A percentile compares a stretch with the other conserved stretches of the same genome.
Evolutionary conservation across 1,140 invertebrate genomes (phyloP).

Genomic region (Aphelinus atriplicis): DNA sequence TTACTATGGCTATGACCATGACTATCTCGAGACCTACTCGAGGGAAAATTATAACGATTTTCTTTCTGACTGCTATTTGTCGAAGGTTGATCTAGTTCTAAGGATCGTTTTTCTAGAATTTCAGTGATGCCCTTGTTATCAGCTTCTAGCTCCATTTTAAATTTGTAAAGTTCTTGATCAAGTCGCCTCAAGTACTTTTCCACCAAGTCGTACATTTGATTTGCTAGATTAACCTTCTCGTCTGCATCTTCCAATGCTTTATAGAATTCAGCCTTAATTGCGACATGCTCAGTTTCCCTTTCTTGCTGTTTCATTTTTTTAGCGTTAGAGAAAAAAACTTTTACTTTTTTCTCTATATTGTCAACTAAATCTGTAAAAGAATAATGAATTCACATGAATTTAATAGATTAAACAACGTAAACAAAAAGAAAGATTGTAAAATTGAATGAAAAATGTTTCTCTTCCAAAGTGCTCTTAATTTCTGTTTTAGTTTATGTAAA

Average conservation of each 20-base stretch:
- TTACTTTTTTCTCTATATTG: slow-evolving; percentile 89
- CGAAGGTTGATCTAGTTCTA: slow-evolving; percentile 78
- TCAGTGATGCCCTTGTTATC: slow-evolving; percentile 98
- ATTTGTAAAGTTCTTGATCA: slow-evolving; percentile 95
- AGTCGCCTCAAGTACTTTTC: slow-evolving; percentile 91
- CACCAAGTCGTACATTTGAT: slow-evolving; percentile 93
- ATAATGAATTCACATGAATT: neutral
- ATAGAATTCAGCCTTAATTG: slow-evolving; percentile 89
- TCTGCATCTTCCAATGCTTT: slow-evolving; percentile 94
- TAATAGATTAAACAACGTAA: too few relatives aligned
- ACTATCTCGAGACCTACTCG: slow-evolving; percentile 63
- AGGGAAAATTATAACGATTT: slow-evolving; percentile 68
- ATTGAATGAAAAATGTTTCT: too few relatives aligned
- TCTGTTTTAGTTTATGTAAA: too few relatives aligned
- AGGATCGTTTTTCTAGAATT: slow-evolving; percentile 90
- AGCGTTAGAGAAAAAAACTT: slow-evolving; percentile 87
- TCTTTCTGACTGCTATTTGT: slow-evolving; percentile 71
- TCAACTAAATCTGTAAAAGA: slow-evolving; percentile 85
- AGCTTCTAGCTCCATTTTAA: slow-evolving; percentile 98
- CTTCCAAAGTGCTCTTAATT: too few relatives aligned
- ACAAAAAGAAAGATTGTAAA: too few relatives aligned
- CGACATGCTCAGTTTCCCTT: slow-evolving; percentile 85
- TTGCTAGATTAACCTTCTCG: slow-evolving; percentile 88
- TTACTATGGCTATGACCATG: slow-evolving; percentile 59
- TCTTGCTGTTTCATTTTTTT: slow-evolving; percentile 83